Conservation (phyloP, 2,113 vertebrate genomes). For the Empidonax traillii region DNA sequence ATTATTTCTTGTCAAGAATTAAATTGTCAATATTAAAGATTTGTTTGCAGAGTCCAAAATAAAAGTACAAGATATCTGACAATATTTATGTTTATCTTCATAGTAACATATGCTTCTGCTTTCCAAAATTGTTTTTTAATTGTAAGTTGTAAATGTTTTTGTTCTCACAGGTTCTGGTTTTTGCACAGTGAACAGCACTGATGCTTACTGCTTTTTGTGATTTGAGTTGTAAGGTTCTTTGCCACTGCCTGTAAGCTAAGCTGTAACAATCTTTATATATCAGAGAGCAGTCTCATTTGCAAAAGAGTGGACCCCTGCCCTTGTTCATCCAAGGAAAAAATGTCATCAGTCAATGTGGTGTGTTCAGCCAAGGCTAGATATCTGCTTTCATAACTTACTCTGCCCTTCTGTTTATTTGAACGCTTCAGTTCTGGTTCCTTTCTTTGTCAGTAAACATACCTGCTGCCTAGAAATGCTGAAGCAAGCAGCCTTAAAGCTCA, state of each 20-base stretch:
- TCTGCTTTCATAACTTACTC: fast-evolving
- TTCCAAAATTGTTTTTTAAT: not conserved
- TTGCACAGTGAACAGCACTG: not conserved
- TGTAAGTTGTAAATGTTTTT: not conserved
- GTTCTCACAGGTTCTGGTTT: not conserved
- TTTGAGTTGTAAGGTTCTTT: not conserved
- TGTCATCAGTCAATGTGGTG: not conserved
- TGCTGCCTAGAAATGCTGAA: not conserved
- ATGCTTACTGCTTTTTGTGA: not conserved
- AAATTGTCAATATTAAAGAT: not conserved
- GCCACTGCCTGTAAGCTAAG: not conserved
- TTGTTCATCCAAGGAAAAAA: not conserved
- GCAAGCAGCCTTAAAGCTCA: not conserved
- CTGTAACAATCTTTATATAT: not conserved
- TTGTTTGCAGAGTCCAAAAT: not conserved
- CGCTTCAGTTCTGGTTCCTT: not conserved
- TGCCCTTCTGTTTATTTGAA: not conserved
- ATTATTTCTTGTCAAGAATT: not conserved
- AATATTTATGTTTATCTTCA: not conserved
- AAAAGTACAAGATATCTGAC: not conserved
- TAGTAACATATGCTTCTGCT: not conserved
- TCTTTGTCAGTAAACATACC: not conserved
- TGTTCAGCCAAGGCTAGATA: not conserved
- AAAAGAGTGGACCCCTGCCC: not conserved
- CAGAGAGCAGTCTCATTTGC: not conserved